A percentile compares a stretch with the other conserved stretches of the same genome.
phyloP scores from a whole-genome alignment of 1,140 invertebrate species.

The Drosophila triauraria region DNA sequence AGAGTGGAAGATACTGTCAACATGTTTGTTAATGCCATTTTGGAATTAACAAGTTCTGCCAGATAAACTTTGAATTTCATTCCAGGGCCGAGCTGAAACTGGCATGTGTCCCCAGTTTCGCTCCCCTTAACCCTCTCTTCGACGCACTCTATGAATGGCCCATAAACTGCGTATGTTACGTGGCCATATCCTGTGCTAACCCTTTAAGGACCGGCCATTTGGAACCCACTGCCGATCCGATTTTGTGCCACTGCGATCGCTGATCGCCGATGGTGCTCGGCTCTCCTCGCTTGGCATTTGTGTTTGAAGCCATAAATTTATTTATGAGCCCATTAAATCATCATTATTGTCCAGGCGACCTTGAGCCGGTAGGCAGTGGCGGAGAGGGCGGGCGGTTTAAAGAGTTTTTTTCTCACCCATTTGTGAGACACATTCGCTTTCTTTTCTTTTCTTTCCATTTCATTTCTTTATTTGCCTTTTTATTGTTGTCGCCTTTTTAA shows the following conservation, averaged over 20 bases:
- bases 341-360: slow-evolving; percentile 80
- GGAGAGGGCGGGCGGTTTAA: slow-evolving; percentile 8
- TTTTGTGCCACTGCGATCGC: slow-evolving; percentile 21
- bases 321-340: slow-evolving; percentile 84
- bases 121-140: neutral
- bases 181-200: slow-evolving; percentile 24
- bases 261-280: slow-evolving; percentile 32
- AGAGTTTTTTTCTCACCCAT: slow-evolving; percentile 54
- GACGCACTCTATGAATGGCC: slow-evolving; percentile 20
- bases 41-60: slow-evolving; percentile 78
- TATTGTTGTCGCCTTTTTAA: slow-evolving; percentile 10
- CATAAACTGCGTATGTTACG: slow-evolving; percentile 51
- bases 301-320: slow-evolving; percentile 75
- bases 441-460: slow-evolving; percentile 68
- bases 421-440: slow-evolving; percentile 67
- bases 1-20: slow-evolving; percentile 68
- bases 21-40: slow-evolving; percentile 79
- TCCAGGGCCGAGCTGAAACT: slow-evolving; percentile 43
- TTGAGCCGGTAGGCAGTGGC: slow-evolving; percentile 65
- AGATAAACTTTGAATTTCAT: slow-evolving; percentile 83
- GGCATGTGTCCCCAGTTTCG: slow-evolving; percentile 26
- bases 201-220: slow-evolving; percentile 10
- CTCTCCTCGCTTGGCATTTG: slow-evolving; percentile 14
- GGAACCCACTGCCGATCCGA: neutral
- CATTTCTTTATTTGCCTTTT: slow-evolving; percentile 55